Evolutionary conservation across 2,888 invertebrate species (phyloP), one percentile per base, ranked within the genome.

Genomic region (Hemithea aestivaria): DNA sequence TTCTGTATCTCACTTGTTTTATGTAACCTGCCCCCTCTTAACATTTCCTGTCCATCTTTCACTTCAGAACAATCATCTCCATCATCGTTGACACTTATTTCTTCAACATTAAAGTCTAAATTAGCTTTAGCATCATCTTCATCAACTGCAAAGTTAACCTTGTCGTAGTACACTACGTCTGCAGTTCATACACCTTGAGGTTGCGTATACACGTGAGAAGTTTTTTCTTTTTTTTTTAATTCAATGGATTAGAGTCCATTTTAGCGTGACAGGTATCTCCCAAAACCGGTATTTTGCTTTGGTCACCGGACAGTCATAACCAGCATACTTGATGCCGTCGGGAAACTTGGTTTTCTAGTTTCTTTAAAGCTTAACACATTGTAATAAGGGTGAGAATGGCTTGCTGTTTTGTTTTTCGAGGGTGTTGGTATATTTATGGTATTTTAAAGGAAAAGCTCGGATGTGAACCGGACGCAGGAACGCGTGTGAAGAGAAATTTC

Each of bases 381-480:
- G 12, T 0, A 0, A 23, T 67, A 69, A 40, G 46, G 62, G 51
- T 45, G 16, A 37, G 21, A 49, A 44, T 68, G 11, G 48, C 4
- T 20, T 37, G 16, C 10, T 1, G 33, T 10, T 20, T 8, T 1
- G 5, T 42, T 25, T 20, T 29, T 20, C 20, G 20, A 29, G n/a
- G 27, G 34, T 5, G 33, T 40, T 46, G 33, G 43, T 44, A 42
- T n/a, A 36, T 51, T 58, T 61, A 61, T 56, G 55, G 48, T 61
- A 65, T 61, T 71, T 67, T 71, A 73, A 78, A 79, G 75, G 80
- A 81, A 82, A 83, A 80, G 75, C 74, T 66, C 62, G 68, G 72
- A 78, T 73, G 71, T 71, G 65, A 83, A 78, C 81, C 80, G 82
- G 81, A 83, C 75, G 62, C 75, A 71, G 74, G 77, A 72, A 70